Evolutionary conservation across 2,888 invertebrate genomes (phyloP).

Genomic region (Aleiodes alternator): DNA sequence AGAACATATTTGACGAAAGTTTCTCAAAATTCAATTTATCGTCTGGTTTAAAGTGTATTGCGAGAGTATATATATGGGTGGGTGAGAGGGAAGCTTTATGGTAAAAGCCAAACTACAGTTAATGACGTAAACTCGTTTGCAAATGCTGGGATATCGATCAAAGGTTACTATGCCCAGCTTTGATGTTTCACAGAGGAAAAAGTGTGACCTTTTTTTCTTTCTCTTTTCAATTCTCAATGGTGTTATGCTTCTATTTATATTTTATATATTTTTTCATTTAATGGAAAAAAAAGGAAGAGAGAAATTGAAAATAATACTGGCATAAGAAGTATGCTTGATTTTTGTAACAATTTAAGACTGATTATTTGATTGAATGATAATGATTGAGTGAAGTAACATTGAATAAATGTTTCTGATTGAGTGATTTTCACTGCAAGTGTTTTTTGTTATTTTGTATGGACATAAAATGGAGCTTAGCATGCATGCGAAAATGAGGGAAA

Average conservation of each 20-base stretch:
- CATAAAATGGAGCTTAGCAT: constrained; percentile 13
- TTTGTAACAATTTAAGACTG: constrained; percentile 37
- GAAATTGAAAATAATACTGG: constrained; percentile 12
- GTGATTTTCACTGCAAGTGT: background rate
- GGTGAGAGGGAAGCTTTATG: too few species aligned
- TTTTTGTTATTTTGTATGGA: background rate
- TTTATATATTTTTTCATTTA: constrained; percentile 1
- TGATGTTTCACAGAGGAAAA: constrained; percentile 2
- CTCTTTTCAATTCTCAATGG: too few species aligned
- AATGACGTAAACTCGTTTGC: constrained; percentile 34
- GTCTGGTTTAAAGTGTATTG: constrained; percentile 10
- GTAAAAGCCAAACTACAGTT: constrained; percentile 27
- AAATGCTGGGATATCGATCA: constrained; percentile 30
- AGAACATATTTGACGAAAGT: constrained; percentile 6
- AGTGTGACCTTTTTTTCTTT: constrained; percentile 6
- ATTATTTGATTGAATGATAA: constrained; percentile 11
- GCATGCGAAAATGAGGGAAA: constrained; percentile 16
- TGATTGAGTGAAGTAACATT: constrained; percentile 4
- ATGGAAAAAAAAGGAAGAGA: constrained; percentile 4
- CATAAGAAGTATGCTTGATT: constrained; percentile 13
- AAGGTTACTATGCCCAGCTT: constrained; percentile 19
- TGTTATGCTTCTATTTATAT: too few species aligned
- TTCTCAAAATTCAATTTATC: constrained; percentile 21
- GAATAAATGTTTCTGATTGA: constrained; percentile 1
- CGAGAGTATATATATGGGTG: constrained; percentile 9